These are phyloP conservation scores for Schizopygopsis malacanthus DNA, from an alignment of 2,797 vertebrate species.

Conservation along the genomic window DNA sequence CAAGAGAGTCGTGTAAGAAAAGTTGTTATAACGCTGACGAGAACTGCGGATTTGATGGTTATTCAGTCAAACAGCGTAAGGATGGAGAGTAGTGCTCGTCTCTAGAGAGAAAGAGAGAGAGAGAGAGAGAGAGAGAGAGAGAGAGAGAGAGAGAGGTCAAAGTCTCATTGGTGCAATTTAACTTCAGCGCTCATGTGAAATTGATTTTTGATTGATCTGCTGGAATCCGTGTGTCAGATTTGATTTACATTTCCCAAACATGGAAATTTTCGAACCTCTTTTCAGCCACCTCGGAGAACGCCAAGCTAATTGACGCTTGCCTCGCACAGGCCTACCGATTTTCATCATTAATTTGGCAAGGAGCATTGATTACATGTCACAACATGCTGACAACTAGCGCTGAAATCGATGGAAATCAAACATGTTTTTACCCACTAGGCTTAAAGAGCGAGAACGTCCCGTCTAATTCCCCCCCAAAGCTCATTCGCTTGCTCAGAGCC, in stretches of 20 bases:
- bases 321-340: slow-evolving; percentile 33
- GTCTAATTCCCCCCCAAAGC: slow-evolving; percentile 42
- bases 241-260: slow-evolving; percentile 35
- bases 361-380: slow-evolving; percentile 52
- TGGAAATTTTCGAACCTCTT: slow-evolving; percentile 13
- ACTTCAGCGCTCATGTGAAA: slow-evolving; percentile 34
- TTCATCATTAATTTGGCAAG: slow-evolving; percentile 43
- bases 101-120: slow-evolving; percentile 25
- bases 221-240: slow-evolving; percentile 25
- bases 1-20: slow-evolving; percentile 6
- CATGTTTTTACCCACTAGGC: slow-evolving; percentile 48
- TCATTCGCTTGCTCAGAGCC: slow-evolving; percentile 45
- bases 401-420: slow-evolving; percentile 48
- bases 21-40: slow-evolving; percentile 29
- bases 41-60: slow-evolving; percentile 7
- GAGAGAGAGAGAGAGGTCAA: slow-evolving; percentile 20
- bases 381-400: slow-evolving; percentile 43
- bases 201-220: slow-evolving; percentile 44
- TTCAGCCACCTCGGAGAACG: slow-evolving; percentile 18
- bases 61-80: slow-evolving; percentile 13
- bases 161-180: slow-evolving; percentile 24
- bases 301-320: slow-evolving; percentile 33
- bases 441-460: slow-evolving; percentile 23
- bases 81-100: neutral
- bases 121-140: slow-evolving; percentile 29